phyloP scores from a whole-genome alignment of 2,113 vertebrate genomes.

The Tachysurus fulvidraco region DNA sequence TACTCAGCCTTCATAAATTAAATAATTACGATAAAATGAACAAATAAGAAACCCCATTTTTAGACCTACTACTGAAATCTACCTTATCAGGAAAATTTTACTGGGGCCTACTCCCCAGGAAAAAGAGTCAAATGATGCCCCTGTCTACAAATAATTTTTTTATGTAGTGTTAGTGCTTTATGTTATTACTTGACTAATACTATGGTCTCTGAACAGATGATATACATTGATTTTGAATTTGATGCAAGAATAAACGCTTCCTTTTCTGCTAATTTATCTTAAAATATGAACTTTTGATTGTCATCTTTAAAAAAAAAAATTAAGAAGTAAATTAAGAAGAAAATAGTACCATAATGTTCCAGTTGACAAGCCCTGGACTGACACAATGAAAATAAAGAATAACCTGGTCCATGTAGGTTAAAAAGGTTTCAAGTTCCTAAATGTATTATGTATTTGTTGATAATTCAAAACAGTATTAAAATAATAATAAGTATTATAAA shows the following conservation, averaged over 20 bases:
- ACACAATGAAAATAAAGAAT: background rate
- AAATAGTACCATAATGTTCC: background rate
- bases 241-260: background rate
- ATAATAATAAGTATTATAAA: background rate
- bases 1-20: too few species aligned
- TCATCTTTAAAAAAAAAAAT: background rate
- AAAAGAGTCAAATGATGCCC: too few species aligned
- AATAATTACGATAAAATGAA: too few species aligned
- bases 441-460: background rate
- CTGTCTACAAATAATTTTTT: background rate
- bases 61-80: too few species aligned
- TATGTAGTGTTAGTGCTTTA: background rate
- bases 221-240: background rate
- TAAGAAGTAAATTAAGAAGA: too few species aligned
- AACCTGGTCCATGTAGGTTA: background rate
- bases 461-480: background rate
- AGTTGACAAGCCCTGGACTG: background rate
- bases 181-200: background rate
- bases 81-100: too few species aligned
- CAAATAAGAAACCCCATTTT: too few species aligned
- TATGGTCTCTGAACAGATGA: background rate
- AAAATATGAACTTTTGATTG: background rate
- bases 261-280: background rate
- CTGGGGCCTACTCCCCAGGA: too few species aligned
- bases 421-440: background rate